Conservation (phyloP, 2,888 invertebrate species). For the Sphaeridia pumilis region DNA sequence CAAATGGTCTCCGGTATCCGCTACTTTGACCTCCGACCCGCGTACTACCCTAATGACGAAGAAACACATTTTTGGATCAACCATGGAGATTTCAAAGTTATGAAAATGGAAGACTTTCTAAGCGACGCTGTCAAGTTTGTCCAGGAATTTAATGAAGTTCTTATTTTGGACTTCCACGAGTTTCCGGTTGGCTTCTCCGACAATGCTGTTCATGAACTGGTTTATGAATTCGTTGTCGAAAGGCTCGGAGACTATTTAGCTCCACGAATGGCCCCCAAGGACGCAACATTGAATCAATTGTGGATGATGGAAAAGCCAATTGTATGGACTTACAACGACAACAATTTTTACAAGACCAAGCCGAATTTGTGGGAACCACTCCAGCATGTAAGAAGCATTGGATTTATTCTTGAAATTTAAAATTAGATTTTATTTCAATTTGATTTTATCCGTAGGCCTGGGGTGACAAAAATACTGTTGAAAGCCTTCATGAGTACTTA, state of each 20-base stretch:
- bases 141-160: slow-evolving; percentile 51
- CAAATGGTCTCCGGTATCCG: slow-evolving; percentile 72
- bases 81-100: slow-evolving; percentile 57
- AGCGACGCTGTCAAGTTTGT: slow-evolving; percentile 48
- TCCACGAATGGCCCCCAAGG: slow-evolving; percentile 4
- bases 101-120: slow-evolving; percentile 48
- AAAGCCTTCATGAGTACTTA: slow-evolving; percentile 47
- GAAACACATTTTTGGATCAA: slow-evolving; percentile 52
- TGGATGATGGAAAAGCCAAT: slow-evolving; percentile 12
- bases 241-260: slow-evolving; percentile 27
- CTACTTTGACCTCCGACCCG: slow-evolving; percentile 67
- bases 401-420: no score
- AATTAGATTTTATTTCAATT: no score
- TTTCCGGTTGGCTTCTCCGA: slow-evolving; percentile 58
- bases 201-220: slow-evolving; percentile 38
- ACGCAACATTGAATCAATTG: slow-evolving; percentile 18
- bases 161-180: slow-evolving; percentile 70
- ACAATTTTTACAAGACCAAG: slow-evolving; percentile 1
- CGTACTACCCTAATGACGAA: slow-evolving; percentile 46
- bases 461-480: slow-evolving; percentile 51
- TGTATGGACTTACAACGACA: slow-evolving; percentile 17
- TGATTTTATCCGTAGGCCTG: no score
- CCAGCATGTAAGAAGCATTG: slow-evolving; percentile 19
- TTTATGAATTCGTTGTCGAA: slow-evolving; percentile 40
- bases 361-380: slow-evolving; percentile 17